A percentile compares a stretch with the other conserved stretches of the same genome.
Evolutionary conservation across 2,797 vertebrate genomes (phyloP).

Genomic region (Pseudocheirus occidentalis): DNA sequence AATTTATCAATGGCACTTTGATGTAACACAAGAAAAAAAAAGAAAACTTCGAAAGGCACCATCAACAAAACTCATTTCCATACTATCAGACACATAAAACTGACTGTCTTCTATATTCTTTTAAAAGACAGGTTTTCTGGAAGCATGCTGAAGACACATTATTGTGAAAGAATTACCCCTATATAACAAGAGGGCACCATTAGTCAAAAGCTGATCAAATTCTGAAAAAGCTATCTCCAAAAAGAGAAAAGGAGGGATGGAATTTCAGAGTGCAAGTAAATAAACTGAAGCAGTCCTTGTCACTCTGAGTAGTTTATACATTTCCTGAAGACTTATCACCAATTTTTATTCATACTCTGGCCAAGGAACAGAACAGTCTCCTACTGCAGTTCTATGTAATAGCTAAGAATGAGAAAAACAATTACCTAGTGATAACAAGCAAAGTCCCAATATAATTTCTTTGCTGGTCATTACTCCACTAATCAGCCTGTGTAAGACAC

Average conservation of each 20-base stretch:
- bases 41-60: constrained; percentile 48
- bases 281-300: constrained; percentile 76
- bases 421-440: constrained; percentile 96
- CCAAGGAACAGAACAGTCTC: constrained; percentile 82
- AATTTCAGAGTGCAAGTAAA: constrained; percentile 73
- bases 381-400: constrained; percentile 85
- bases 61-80: constrained; percentile 60
- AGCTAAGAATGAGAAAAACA: constrained; percentile 89
- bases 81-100: constrained; percentile 32
- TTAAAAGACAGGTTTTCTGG: constrained; percentile 53
- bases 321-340: constrained; percentile 74
- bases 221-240: constrained; percentile 50
- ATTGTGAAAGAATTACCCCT: constrained; percentile 41
- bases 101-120: constrained; percentile 36
- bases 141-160: constrained; percentile 62
- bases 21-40: constrained; percentile 49
- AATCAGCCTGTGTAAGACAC: constrained; percentile 96
- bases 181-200: constrained; percentile 49
- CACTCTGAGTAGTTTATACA: constrained; percentile 73
- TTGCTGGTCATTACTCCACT: constrained; percentile 97
- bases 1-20: constrained; percentile 47
- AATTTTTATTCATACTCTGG: constrained; percentile 73
- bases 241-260: constrained; percentile 64
- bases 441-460: constrained; percentile 98
- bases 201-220: constrained; percentile 65